Evolutionary conservation across 2,888 invertebrate species (phyloP), one percentile per base, ranked within the genome.

Genomic region (Muscina levida): DNA sequence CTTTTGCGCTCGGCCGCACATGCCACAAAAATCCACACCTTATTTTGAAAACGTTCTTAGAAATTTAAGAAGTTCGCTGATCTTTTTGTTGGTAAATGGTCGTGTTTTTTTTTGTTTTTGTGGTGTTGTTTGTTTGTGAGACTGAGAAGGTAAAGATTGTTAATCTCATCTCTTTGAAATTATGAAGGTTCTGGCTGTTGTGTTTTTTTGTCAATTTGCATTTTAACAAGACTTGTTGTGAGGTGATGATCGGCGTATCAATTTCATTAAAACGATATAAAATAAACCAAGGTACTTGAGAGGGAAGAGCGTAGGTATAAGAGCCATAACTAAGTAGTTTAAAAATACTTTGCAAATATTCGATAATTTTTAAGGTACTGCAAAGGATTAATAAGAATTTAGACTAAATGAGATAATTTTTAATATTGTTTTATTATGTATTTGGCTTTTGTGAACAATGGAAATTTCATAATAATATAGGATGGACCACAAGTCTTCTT

Each of bases 191-290:
- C 62, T 31, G 3, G 31, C 65, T 62, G 39, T 39, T 75, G 70
- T 62, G 39, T 39, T 75, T 44, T 13, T 71, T 76, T 59, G 17
- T 37, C n/a, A 62, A 68, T 80, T 71, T 77, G 44, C 59, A 67
- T 77, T 77, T 72, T 59, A 67, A 70, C 62, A 62, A 13, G 31
- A 26, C n/a, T 48, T 48, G 46, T n/a, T 37, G 19, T 46, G 48
- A 77, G 81, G 77, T 81, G 81, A 48, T 81, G 72, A 81, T 81
- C 77, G 72, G 72, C 39, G 74, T 81, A 81, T 81, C 81, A 77
- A 77, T 81, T 81, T 77, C 77, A 73, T 65, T 77, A 31, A 77
- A 77, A 77, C 48, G 67, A 74, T 22, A 67, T 46, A 77, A 70
- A 42, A 77, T 57, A 42, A 59, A 59, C 37, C 15, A 37, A 59